These are phyloP conservation scores for Stegodyphus mimosarum DNA, from an alignment of 1,140 invertebrate genomes.

Conservation along the genomic window DNA sequence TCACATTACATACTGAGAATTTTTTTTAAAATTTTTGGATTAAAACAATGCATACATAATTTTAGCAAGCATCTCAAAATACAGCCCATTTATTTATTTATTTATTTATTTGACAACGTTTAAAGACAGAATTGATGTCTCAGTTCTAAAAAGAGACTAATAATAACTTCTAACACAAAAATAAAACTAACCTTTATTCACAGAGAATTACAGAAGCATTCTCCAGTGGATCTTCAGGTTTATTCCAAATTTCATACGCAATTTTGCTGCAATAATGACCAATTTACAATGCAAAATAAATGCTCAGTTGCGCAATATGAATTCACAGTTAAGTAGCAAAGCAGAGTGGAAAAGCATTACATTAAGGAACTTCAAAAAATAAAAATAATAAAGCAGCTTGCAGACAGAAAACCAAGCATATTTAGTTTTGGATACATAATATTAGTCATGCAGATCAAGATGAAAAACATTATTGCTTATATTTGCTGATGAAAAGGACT, in stretches of 20 bases:
- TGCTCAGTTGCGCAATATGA: no score
- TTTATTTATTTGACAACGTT: background rate
- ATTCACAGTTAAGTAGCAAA: no score
- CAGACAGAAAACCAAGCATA: background rate
- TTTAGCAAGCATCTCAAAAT: background rate
- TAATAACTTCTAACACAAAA: no score
- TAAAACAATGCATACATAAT: background rate
- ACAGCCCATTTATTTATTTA: background rate
- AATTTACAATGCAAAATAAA: no score
- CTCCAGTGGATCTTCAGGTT: no score
- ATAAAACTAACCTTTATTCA: no score
- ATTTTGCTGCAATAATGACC: no score
- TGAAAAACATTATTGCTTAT: background rate
- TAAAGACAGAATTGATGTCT: background rate
- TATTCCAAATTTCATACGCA: no score
- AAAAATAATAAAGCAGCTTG: background rate
- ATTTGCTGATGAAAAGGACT: background rate
- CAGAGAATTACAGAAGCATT: no score
- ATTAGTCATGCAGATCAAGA: background rate
- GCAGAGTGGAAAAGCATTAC: no score
- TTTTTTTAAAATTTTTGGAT: background rate
- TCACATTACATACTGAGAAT: no score
- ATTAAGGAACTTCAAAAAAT: background rate
- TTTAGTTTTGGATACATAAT: background rate
- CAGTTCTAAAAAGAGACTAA: no score